Evolutionary conservation across 2,797 vertebrate genomes (phyloP).

Genomic region (Neosilurus mollespiculum): DNA sequence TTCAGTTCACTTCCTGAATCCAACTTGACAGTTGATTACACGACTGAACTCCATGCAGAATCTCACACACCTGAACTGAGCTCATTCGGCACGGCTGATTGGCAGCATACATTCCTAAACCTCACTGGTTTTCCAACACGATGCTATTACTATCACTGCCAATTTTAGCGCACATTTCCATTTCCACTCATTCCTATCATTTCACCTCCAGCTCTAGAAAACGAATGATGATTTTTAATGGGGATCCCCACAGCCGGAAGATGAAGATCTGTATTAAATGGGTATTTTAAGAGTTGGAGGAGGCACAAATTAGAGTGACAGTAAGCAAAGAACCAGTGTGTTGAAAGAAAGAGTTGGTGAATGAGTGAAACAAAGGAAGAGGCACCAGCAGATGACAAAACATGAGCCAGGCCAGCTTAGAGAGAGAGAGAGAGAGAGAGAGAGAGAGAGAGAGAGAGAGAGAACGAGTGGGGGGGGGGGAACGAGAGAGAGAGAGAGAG

Average conservation of each 20-base stretch:
- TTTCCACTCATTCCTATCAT: background rate
- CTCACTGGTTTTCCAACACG: constrained; percentile 29
- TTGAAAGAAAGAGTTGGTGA: background rate
- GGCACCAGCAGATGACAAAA: constrained; percentile 1
- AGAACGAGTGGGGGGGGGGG: background rate
- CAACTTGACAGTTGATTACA: background rate
- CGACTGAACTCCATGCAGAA: background rate
- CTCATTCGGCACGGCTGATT: background rate
- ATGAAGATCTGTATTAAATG: background rate
- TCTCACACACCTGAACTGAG: constrained; percentile 17
- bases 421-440: background rate
- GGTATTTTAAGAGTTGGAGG: background rate
- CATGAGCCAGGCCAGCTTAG: background rate
- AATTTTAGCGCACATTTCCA: background rate
- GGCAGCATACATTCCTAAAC: background rate
- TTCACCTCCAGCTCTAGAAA: constrained; percentile 1
- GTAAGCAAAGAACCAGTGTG: background rate
- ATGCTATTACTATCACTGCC: background rate
- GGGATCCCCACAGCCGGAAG: constrained; percentile 23
- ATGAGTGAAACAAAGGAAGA: background rate
- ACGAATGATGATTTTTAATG: constrained; percentile 15
- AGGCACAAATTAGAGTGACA: background rate
- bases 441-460: background rate
- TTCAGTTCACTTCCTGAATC: constrained; percentile 3
- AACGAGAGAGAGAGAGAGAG: background rate